phyloP scores from a whole-genome alignment of 64 coral and sea anemone genomes.

The Montipora foliosa region DNA sequence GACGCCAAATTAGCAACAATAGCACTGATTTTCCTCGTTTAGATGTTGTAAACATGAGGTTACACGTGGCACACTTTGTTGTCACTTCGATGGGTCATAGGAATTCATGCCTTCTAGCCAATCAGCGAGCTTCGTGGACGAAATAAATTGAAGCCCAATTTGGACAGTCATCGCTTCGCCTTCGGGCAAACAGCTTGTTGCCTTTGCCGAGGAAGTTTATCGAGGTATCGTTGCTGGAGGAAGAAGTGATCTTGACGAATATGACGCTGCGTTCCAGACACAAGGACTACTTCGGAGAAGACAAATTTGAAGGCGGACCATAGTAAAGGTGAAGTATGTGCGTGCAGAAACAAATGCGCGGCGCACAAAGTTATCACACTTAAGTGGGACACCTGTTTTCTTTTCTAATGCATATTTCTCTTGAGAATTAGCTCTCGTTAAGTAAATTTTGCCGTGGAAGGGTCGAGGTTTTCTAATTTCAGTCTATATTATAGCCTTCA shows the following conservation, averaged over 20 bases:
- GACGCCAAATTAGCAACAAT: background rate
- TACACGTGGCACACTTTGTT: background rate
- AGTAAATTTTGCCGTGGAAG: background rate
- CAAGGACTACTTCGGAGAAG: background rate
- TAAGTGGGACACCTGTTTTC: background rate
- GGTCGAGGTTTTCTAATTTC: background rate
- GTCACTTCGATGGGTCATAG: background rate
- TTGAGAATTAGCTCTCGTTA: background rate
- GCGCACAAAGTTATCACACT: background rate
- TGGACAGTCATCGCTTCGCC: background rate
- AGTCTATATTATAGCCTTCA: no score
- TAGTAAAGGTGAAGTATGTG: background rate
- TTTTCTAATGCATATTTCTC: background rate
- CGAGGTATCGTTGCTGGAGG: background rate
- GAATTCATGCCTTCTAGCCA: background rate
- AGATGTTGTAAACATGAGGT: background rate
- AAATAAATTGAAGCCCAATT: conserved; percentile 4
- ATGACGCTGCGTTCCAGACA: background rate
- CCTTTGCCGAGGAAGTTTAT: background rate
- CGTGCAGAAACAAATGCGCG: background rate
- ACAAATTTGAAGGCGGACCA: background rate
- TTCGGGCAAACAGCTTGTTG: background rate
- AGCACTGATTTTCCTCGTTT: no score
- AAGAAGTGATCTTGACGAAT: background rate
- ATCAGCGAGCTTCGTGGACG: background rate